Conservation (phyloP, 2,113 vertebrate genomes). For the Helogale parvula region DNA sequence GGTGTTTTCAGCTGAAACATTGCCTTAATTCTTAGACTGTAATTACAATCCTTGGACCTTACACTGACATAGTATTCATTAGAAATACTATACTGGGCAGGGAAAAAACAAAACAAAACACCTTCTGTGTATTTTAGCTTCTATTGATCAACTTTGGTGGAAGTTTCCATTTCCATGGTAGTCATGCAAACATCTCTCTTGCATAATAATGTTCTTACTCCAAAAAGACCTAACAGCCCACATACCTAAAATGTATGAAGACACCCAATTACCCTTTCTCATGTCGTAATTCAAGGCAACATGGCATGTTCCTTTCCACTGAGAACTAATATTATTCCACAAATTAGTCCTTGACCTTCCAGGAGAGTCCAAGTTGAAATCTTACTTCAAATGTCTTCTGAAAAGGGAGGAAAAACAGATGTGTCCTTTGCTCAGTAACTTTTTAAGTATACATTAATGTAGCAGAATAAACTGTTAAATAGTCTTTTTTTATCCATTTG, state of each 20-base stretch:
- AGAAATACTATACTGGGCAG: background rate
- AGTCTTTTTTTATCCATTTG: constrained; percentile 34
- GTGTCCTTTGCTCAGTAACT: background rate
- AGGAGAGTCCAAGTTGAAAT: background rate
- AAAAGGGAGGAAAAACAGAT: background rate
- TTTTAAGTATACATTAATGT: constrained; percentile 41
- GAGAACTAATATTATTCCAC: constrained; percentile 17
- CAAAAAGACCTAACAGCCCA: background rate
- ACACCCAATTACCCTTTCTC: background rate
- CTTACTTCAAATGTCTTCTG: background rate
- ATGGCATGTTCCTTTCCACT: background rate
- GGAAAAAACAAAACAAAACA: background rate
- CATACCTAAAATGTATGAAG: background rate
- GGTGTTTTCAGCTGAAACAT: background rate
- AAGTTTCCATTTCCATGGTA: background rate
- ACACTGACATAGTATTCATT: background rate
- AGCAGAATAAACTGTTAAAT: constrained; percentile 28
- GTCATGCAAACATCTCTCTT: background rate
- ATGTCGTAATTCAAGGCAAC: background rate
- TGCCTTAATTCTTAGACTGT: background rate
- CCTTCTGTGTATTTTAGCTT: background rate
- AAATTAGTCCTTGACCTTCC: constrained; percentile 18
- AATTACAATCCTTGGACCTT: background rate
- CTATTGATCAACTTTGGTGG: background rate
- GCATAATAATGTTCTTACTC: background rate